Base-by-base conservation (phyloP, 2,888 invertebrate genomes). In the Amiota mariae region DNA sequence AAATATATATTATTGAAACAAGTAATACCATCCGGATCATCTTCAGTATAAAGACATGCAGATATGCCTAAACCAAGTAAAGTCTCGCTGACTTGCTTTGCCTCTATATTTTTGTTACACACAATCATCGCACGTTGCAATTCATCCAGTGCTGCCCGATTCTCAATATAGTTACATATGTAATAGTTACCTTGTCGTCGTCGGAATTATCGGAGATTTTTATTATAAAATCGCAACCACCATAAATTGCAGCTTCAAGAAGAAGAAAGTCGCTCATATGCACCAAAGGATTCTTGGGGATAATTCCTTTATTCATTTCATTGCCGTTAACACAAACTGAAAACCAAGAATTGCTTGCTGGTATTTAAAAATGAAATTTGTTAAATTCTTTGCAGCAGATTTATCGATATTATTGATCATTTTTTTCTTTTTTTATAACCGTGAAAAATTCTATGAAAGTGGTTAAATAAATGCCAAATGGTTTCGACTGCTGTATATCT, bases 201-300 rank as follows among this genome's bases (percentile, higher is more conserved):
- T n/a, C n/a, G n/a, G 46, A 36, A 13, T 12, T 63, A 2, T 12
- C 6, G 13, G 11, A 46, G 1, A 63, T 13, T 63, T 63, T 63
- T 36, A n/a, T 20, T 9, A 36, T n/a, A 36, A 63, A 13, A 8
- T 24, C 10, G 9, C 63, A 63, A 13, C 36, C 13, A n/a, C 12
- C n/a, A 6, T 15, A 36, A 8, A 63, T 63, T 9, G 46, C 63
- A 13, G 12, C 63, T 36, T 63, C 63, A 0, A 63, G 13, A n/a
- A n/a, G n/a, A n/a, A n/a, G n/a, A 63, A 24, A 46, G 13, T 46
- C n/a, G n/a, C 63, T 36, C 11, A 63, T 63, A 63, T 46, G 63
- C n/a, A 63, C 13, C 1, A 63, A 9, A 4, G 63, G 63, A 13
- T 46, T 11, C 1, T 36, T 36, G 63, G 6, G 20, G n/a, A n/a